Percentiles rank a stretch among this genome's conserved stretches.
These are phyloP conservation scores for Neodon shergylaensis DNA, from an alignment of 2,113 vertebrate genomes.

Conservation along the genomic window DNA sequence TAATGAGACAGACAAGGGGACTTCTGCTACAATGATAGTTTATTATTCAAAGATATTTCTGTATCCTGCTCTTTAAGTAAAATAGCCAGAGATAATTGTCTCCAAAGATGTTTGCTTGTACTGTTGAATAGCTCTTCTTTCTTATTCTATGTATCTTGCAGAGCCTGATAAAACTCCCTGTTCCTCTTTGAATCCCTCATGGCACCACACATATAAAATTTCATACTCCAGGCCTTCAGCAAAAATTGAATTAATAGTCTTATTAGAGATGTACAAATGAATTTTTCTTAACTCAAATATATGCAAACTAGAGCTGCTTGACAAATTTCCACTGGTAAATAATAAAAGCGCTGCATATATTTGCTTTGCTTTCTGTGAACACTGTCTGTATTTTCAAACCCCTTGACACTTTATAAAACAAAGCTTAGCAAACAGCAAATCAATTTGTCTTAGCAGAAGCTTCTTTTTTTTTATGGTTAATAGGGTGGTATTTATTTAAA, in stretches of 20 bases:
- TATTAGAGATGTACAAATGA: slow-evolving; percentile 54
- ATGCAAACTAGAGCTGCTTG: slow-evolving; percentile 69
- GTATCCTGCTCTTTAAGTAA: slow-evolving; percentile 16
- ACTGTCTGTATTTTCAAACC: slow-evolving; percentile 60
- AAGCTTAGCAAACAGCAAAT: slow-evolving; percentile 75
- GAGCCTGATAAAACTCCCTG: neutral
- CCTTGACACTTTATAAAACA: slow-evolving; percentile 76
- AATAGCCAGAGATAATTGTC: neutral
- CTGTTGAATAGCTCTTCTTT: slow-evolving; percentile 29
- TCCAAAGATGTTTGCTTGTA: slow-evolving; percentile 33
- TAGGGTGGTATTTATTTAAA: too few relatives aligned
- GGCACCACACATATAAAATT: slow-evolving; percentile 11
- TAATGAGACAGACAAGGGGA: neutral
- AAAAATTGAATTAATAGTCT: slow-evolving; percentile 67
- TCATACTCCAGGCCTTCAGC: slow-evolving; percentile 22
- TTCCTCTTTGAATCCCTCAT: slow-evolving; percentile 4
- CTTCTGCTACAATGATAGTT: neutral
- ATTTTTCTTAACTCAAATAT: slow-evolving; percentile 71
- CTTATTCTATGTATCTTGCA: neutral
- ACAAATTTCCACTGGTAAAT: slow-evolving; percentile 75
- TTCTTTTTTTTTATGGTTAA: too few relatives aligned
- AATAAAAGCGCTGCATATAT: slow-evolving; percentile 64
- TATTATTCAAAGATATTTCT: neutral
- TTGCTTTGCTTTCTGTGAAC: slow-evolving; percentile 77
- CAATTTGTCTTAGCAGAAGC: slow-evolving; percentile 71